Evolutionary conservation across 2,113 vertebrate species (phyloP).

Genomic region (Nyctereutes procyonoides): DNA sequence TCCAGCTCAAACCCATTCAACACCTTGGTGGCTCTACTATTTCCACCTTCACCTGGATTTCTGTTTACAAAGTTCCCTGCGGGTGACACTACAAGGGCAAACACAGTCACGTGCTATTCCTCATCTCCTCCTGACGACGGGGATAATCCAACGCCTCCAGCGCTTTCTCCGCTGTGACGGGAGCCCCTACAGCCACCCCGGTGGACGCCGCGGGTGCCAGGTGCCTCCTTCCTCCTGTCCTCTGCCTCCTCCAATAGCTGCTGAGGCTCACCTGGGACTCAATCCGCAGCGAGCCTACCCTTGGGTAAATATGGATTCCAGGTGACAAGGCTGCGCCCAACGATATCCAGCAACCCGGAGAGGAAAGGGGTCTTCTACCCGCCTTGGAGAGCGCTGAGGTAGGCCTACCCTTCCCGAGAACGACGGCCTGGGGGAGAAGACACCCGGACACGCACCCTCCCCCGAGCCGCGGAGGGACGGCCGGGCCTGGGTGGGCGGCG

Average conservation of each 20-base stretch:
- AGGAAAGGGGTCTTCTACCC: not conserved
- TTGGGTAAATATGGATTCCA: not conserved
- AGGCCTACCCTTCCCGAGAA: not conserved
- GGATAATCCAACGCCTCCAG: not conserved
- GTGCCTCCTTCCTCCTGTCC: not conserved
- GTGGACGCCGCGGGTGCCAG: not conserved
- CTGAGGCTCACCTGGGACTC: not conserved
- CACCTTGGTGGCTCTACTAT: not conserved
- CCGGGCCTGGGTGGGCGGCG: not conserved
- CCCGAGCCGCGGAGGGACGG: not conserved
- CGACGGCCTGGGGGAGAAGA: not conserved
- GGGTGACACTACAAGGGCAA: not conserved
- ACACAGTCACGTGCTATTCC: not conserved
- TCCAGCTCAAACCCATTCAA: not conserved
- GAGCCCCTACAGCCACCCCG: not conserved
- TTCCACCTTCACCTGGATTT: not conserved
- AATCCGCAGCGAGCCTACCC: not conserved
- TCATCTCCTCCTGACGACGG: not conserved
- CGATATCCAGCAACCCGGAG: too few species aligned
- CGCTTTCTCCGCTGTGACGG: not conserved
- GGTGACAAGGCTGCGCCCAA: rapidly evolving
- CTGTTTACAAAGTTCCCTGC: not conserved
- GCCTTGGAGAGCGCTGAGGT: too few species aligned
- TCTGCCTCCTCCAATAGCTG: not conserved
- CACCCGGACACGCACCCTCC: not conserved